Evolutionary conservation across 2,113 vertebrate genomes (phyloP).

Genomic region (Tenrec ecaudatus): DNA sequence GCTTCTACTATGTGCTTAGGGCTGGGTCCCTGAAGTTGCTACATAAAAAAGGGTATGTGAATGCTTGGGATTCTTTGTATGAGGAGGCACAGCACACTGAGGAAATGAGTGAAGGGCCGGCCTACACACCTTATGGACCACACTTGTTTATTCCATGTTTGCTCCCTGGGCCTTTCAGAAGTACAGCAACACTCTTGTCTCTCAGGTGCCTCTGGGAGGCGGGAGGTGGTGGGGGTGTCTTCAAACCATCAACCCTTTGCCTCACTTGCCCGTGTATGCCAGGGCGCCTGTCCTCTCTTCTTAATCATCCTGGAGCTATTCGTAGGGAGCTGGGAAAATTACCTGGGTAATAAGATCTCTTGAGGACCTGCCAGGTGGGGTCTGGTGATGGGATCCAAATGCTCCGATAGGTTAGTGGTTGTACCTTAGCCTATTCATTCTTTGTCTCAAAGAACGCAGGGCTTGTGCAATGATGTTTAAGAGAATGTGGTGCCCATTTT

Average conservation of each 20-base stretch:
- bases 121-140: neutral
- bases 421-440: conserved; percentile 56
- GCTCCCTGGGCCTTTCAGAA: neutral
- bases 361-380: neutral
- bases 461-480: conserved; percentile 52
- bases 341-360: conserved; percentile 48
- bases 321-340: conserved; percentile 52
- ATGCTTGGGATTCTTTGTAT: neutral
- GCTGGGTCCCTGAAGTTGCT: neutral
- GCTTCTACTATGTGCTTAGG: neutral
- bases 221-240: too few relatives aligned
- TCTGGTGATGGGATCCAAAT: conserved; percentile 58
- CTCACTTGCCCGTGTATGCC: neutral
- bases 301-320: conserved; percentile 45
- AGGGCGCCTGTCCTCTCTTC: conserved; percentile 18
- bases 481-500: conserved; percentile 62
- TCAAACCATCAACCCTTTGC: neutral
- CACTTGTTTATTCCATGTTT: neutral
- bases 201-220: too few relatives aligned
- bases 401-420: conserved; percentile 10
- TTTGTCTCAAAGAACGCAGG: conserved; percentile 64
- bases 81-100: neutral
- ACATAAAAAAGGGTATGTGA: neutral
- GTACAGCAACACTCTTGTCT: too few relatives aligned
- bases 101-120: neutral